A percentile compares a stretch with the other conserved stretches of the same genome.
These are phyloP conservation scores for Hesperia comma DNA, from an alignment of 2,888 invertebrate genomes.

Conservation along the genomic window DNA sequence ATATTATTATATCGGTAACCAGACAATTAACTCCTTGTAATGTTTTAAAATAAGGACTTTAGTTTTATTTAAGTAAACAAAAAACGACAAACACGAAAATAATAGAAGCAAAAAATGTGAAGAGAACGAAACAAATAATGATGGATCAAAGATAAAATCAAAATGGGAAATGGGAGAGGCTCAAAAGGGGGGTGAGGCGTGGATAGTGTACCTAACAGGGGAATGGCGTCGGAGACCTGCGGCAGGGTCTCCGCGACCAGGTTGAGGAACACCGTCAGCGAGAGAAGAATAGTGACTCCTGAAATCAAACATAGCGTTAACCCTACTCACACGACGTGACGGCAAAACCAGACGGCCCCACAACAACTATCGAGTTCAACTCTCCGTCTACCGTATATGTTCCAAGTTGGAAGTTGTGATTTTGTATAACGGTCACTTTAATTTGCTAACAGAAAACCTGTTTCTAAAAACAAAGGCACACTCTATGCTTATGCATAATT, in stretches of 20 bases:
- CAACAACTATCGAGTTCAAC: conserved; percentile 6
- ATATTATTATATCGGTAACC: conserved; percentile 40
- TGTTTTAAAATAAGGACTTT: conserved; percentile 77
- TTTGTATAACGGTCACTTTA: neutral
- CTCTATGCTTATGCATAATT: conserved; percentile 12
- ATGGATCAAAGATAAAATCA: conserved; percentile 59
- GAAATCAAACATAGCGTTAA: conserved; percentile 89
- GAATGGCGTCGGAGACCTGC: conserved; percentile 99
- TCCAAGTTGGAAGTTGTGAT: conserved; percentile 2
- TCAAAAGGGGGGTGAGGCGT: conserved; percentile 65
- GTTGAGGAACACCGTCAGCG: conserved; percentile 99
- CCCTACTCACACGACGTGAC: conserved; percentile 56
- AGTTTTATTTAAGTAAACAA: conserved; percentile 53
- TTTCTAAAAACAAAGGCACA: neutral
- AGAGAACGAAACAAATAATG: conserved; percentile 57
- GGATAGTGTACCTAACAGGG: conserved; percentile 96
- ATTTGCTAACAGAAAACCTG: conserved; percentile 11
- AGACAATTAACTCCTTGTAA: conserved; percentile 82
- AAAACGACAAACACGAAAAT: conserved; percentile 44
- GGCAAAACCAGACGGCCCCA: conserved; percentile 4
- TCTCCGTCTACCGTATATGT: conserved; percentile 7
- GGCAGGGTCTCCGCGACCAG: conserved; percentile 99
- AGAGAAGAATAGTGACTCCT: conserved; percentile 99
- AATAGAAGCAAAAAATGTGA: conserved; percentile 56
- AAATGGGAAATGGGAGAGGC: conserved; percentile 61